These are phyloP conservation scores for Clarias fuscus DNA, from an alignment of 2,797 vertebrate species.

Conservation along the genomic window DNA sequence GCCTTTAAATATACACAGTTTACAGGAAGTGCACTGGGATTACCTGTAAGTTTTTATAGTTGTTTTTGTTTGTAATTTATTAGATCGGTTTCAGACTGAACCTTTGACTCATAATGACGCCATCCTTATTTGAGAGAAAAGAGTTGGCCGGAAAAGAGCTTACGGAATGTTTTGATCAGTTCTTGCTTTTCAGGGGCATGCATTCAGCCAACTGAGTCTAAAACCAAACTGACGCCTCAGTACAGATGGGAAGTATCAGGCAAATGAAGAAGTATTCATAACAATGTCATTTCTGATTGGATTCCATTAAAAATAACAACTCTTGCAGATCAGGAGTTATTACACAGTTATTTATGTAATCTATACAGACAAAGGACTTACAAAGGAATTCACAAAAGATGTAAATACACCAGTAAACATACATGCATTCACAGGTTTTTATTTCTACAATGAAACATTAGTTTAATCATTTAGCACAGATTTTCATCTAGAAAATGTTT, in stretches of 20 bases:
- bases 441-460: neutral
- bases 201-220: neutral
- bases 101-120: conserved; percentile 14
- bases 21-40: neutral
- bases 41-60: neutral
- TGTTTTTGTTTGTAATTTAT: conserved; percentile 33
- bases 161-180: conserved; percentile 17
- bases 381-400: neutral
- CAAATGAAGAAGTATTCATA: neutral
- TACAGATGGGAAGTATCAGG: conserved; percentile 9
- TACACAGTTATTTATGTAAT: neutral
- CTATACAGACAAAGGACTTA: neutral
- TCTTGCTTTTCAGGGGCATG: neutral
- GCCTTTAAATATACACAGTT: neutral
- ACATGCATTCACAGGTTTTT: neutral
- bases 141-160: neutral
- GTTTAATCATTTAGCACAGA: no score
- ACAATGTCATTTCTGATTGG: neutral
- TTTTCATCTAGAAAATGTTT: no score
- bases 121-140: neutral
- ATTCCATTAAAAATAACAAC: neutral
- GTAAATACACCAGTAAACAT: neutral
- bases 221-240: conserved; percentile 1
- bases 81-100: neutral
- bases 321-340: neutral